Percentiles rank a stretch among this genome's conserved stretches.
Evolutionary conservation across 2,888 invertebrate genomes (phyloP).

Genomic region (Drosophila ochracea): DNA sequence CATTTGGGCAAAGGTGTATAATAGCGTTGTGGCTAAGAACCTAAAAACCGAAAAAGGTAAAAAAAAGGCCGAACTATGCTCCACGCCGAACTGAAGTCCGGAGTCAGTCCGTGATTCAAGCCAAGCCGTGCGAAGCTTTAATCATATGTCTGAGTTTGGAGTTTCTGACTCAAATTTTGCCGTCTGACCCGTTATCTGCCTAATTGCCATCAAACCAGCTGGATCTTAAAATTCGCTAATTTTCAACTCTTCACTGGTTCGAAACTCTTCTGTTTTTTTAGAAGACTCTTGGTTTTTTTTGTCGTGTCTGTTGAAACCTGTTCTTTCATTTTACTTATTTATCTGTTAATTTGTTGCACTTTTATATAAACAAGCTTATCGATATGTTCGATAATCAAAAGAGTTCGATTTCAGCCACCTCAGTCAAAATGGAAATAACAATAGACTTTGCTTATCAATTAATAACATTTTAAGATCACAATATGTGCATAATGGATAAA

Average conservation of each 20-base stretch:
- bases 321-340: neutral
- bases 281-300: neutral
- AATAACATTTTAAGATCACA: neutral
- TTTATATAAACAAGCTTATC: neutral
- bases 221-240: neutral
- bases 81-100: neutral
- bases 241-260: neutral
- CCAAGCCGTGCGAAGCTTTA: conserved; percentile 5
- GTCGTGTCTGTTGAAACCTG: neutral
- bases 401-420: neutral
- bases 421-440: neutral
- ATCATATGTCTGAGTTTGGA: conserved; percentile 18
- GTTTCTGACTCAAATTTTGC: conserved; percentile 10
- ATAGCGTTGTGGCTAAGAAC: conserved; percentile 7
- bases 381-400: neutral
- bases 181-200: conserved; percentile 21
- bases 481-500: neutral
- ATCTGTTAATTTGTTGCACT: neutral
- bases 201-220: conserved; percentile 14
- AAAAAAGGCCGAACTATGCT: neutral
- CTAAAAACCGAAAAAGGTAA: neutral
- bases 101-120: conserved; percentile 6
- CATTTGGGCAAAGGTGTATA: conserved; percentile 4
- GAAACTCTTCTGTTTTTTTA: neutral
- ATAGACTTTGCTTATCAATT: neutral